Evolutionary conservation across 2,113 vertebrate genomes (phyloP), one percentile per base, ranked within the genome.

Genomic region (Argyrosomus japonicus): DNA sequence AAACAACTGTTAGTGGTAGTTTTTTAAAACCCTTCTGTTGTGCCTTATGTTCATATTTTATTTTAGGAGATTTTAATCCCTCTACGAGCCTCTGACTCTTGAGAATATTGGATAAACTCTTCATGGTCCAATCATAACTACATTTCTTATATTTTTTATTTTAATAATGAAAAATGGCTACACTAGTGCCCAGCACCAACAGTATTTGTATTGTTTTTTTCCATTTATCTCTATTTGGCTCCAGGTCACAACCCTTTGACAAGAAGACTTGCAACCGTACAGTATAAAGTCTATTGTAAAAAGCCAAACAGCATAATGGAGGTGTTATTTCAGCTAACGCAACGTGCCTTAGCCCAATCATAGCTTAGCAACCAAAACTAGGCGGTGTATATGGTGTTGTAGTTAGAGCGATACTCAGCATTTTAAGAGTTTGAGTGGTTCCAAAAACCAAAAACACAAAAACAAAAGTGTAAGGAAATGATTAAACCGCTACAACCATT

Each of bases 11-110:
- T 27, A 11, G 18, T 19, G 29, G 13, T 51, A 4, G 15, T 18
- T 27, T 60, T 29, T 69, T 62, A 27, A 17, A 65, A 18, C 43
- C 18, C 45, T 29, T 53, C 21, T 27, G 27, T 25, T 13, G 29
- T 27, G 70, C 54, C 53, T n/a, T 58, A 45, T 76, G 48, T 61
- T 29, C 47, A 29, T 43, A 21, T 58, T 58, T 50, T 23, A 25
- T 27, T 6, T 51, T n/a, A 19, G 12, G 61, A 17, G 12, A 11
- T 68, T 87, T 82, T 23, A 87, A 70, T 77, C 18, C n/a, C 36
- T 62, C 0, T 23, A 36, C 6, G 21, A 54, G 51, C 68, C 14
- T 54, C 51, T 53, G 43, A 71, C 48, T 56, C 43, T 53, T 29
- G 57, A 67, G 67, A 71, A 48, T 11, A 36, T 50, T 68, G 56